Conservation (phyloP, 2,797 vertebrate genomes). For the Eulemur albifrons region DNA sequence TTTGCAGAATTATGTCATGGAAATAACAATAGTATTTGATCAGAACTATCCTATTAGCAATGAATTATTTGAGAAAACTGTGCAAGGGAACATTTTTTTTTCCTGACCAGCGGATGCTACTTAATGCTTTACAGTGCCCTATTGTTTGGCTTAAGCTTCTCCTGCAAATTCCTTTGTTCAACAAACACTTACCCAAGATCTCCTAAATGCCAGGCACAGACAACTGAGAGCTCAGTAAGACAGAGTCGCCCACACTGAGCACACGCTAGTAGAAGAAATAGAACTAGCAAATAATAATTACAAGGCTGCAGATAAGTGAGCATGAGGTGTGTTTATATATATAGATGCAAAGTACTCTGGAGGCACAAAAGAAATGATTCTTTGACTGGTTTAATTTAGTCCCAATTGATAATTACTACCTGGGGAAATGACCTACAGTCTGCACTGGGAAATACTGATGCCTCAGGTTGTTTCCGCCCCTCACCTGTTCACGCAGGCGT, state of each 20-base stretch:
- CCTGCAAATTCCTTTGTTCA: constrained; percentile 47
- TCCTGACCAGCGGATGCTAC: not conserved
- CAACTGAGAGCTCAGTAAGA: constrained; percentile 25
- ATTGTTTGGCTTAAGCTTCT: not conserved
- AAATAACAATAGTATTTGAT: not conserved
- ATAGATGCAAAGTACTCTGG: not conserved
- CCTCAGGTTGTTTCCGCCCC: not conserved
- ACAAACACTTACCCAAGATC: constrained; percentile 24
- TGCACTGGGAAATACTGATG: not conserved
- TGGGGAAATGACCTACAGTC: not conserved
- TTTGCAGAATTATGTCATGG: not conserved
- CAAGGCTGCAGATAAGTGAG: not conserved
- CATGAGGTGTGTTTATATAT: not conserved
- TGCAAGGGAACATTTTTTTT: not conserved
- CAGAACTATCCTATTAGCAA: not conserved
- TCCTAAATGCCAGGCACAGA: constrained; percentile 30
- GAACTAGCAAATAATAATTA: constrained; percentile 50
- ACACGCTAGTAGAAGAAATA: not conserved
- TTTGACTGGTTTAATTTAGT: not conserved
- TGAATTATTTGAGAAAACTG: not conserved
- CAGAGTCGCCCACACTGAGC: constrained; percentile 33
- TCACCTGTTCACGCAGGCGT: not conserved
- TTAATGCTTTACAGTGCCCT: not conserved
- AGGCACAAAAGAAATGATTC: not conserved
- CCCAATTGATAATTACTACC: not conserved